Conservation (phyloP, 2,797 vertebrate genomes). For the Neopelma chrysocephalum region DNA sequence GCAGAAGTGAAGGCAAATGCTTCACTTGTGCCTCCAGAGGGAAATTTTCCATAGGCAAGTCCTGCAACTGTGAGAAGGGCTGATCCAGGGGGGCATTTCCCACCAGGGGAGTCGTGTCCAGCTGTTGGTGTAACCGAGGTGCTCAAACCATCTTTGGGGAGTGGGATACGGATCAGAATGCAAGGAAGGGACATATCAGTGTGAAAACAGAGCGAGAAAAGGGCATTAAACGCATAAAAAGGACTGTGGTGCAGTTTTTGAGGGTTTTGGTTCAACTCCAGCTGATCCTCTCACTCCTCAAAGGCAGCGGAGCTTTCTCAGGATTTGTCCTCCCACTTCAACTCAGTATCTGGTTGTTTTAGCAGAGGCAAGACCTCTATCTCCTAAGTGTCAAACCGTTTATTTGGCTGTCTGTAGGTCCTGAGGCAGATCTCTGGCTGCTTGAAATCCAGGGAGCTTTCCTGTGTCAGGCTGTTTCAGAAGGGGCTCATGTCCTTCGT, state of each 20-base stretch:
- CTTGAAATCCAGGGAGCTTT: not conserved
- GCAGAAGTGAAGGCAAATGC: not conserved
- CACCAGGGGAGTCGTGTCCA: fast-evolving
- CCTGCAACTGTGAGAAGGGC: not conserved
- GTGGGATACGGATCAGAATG: fast-evolving
- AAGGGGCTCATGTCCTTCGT: fast-evolving
- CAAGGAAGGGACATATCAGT: fast-evolving
- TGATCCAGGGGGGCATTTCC: not conserved
- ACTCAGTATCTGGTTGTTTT: fast-evolving
- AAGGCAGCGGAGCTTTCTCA: not conserved
- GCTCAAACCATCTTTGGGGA: fast-evolving
- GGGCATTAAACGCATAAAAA: fast-evolving
- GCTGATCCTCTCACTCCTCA: not conserved
- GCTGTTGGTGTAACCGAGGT: fast-evolving
- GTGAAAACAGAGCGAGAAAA: not conserved
- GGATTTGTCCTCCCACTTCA: not conserved
- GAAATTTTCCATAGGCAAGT: not conserved
- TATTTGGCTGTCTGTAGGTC: not conserved
- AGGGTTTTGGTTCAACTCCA: fast-evolving
- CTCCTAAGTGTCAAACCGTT: not conserved
- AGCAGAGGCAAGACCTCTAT: not conserved
- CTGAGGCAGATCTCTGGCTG: not conserved
- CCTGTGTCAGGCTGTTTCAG: not conserved
- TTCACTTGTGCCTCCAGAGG: not conserved
- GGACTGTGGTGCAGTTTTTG: fast-evolving